Conservation (phyloP, 2,888 invertebrate genomes). For the Andricus curvator region DNA sequence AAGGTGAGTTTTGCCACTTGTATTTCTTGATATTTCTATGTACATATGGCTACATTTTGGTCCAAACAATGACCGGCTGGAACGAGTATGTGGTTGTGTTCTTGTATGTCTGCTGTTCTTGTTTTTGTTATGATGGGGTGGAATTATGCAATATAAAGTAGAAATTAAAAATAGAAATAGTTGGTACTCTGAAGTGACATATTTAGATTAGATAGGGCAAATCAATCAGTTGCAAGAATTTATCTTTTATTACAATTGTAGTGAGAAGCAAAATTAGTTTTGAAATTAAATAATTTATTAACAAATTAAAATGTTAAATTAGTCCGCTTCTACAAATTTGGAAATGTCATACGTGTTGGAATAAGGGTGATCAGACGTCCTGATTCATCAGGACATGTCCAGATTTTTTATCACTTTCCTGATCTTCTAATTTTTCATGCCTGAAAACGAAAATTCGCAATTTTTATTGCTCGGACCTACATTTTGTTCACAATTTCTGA, state of each 20-base stretch:
- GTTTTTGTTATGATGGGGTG: neutral
- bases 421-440: too few relatives aligned
- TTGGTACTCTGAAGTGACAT: neutral
- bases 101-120: neutral
- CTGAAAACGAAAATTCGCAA: too few relatives aligned
- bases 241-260: neutral
- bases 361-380: too few relatives aligned
- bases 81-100: neutral
- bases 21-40: neutral
- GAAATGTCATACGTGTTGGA: too few relatives aligned
- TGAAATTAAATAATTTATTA: neutral
- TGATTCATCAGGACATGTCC: too few relatives aligned
- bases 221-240: neutral
- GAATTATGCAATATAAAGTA: neutral
- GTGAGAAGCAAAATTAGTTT: neutral
- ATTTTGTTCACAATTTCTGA: too few relatives aligned
- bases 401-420: too few relatives aligned
- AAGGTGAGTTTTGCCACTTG: neutral
- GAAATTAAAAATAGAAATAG: neutral
- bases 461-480: too few relatives aligned
- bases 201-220: neutral
- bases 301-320: too few relatives aligned
- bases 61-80: neutral
- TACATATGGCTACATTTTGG: neutral
- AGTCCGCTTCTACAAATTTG: too few relatives aligned